A percentile compares a stretch with the other conserved stretches of the same genome.
phyloP scores from a whole-genome alignment of 2,797 vertebrate species.

The Pteronotus mesoamericanus region DNA sequence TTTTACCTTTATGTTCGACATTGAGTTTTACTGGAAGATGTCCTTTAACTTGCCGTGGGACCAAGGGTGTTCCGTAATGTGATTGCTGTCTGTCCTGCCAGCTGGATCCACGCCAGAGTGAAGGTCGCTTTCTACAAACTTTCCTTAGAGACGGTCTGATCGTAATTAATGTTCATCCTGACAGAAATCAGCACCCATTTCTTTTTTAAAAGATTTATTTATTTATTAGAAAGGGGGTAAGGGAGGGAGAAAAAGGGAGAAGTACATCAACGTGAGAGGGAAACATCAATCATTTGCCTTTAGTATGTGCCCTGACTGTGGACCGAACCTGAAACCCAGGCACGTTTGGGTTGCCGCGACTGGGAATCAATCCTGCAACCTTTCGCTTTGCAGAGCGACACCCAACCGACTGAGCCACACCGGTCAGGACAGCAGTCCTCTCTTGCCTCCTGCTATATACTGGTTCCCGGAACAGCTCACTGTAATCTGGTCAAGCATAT shows the following conservation, averaged over 20 bases:
- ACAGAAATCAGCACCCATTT: not conserved
- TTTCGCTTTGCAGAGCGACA: not conserved
- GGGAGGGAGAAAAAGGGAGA: not conserved
- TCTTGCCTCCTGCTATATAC: not conserved
- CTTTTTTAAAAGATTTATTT: not conserved
- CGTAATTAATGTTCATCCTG: not conserved
- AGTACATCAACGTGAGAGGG: not conserved
- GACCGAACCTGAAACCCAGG: not conserved
- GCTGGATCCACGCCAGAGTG: not conserved
- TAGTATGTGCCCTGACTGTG: not conserved
- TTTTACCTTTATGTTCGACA: not conserved
- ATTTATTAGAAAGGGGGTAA: not conserved
- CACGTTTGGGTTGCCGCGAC: not conserved
- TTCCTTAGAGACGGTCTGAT: not conserved
- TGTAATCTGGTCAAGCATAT: not conserved
- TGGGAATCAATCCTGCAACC: not conserved
- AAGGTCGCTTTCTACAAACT: not conserved
- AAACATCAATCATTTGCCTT: not conserved
- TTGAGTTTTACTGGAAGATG: not conserved
- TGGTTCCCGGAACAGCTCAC: not conserved
- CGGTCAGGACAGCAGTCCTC: not conserved
- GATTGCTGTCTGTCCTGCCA: not conserved
- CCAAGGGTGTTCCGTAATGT: not conserved
- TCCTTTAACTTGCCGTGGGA: not conserved
- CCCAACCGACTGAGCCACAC: not conserved